Evolutionary conservation across 2,797 vertebrate species (phyloP), one percentile per base, ranked within the genome.

Genomic region (Simalia tracyae): DNA sequence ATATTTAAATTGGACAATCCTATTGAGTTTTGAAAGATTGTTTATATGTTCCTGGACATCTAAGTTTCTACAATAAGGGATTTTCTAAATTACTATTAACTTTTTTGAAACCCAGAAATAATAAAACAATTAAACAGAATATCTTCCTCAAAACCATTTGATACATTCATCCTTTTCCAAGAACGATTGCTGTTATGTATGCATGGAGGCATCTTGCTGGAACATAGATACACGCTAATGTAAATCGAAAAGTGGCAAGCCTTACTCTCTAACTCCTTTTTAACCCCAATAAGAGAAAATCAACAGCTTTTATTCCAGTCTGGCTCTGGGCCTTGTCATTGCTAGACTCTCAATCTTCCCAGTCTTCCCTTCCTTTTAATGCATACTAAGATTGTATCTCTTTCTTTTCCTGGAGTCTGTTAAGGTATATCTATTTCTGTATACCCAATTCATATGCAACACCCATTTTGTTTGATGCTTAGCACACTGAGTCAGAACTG

Each of bases 11-110:
- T 50, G 28, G 61, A 46, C 76, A 50, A 22, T 57, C 11, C 26
- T 61, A 28, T 4, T 28, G 64, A 17, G 9, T 11, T 88, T 66
- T 54, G 57, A 50, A 50, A 84, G 3, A 87, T 19, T 60, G 17
- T 81, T 46, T 4, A 22, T 46, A 42, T 87, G 50, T 56, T 57
- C 28, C 22, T 56, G 36, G 36, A 24, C 36, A 81, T 81, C 72
- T 11, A 81, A 81, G 3, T 46, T 81, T 81, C 36, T 9, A 81
- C 19, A 81, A 24, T 24, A 36, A 24, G 1, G 93, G 88, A 5
- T 68, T 93, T 95, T 76, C 95, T 92, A 95, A 92, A 90, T 95
- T 95, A 96, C 95, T 95, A 92, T 94, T 94, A 92, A 54, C 76
- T 92, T 89, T 88, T 89, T 95, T 91, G 94, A 50, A 50, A 95